These are phyloP conservation scores for Eutolmus rufibarbis DNA, from an alignment of 2,888 invertebrate species.

Conservation along the genomic window DNA sequence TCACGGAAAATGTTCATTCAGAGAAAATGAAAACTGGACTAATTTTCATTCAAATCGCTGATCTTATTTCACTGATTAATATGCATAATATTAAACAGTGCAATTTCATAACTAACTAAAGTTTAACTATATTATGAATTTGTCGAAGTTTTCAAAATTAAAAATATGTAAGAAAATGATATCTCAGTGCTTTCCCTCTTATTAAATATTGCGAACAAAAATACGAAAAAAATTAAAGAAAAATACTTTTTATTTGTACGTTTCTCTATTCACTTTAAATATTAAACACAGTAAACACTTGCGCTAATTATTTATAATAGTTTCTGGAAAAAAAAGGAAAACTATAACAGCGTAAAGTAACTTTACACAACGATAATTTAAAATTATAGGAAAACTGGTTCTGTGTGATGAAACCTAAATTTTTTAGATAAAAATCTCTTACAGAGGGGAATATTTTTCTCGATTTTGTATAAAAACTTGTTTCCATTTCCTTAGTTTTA, in stretches of 20 bases:
- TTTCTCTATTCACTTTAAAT: constrained; percentile 15
- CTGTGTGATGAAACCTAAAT: constrained; percentile 11
- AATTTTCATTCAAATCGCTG: no score
- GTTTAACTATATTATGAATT: no score
- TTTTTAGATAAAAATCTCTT: background rate
- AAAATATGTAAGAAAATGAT: background rate
- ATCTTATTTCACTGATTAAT: no score
- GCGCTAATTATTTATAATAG: background rate
- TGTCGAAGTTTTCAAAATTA: background rate
- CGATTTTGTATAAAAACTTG: background rate
- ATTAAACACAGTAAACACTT: background rate
- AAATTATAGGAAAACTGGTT: constrained; percentile 1
- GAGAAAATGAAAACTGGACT: no score
- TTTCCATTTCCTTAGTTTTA: background rate
- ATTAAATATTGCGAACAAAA: background rate
- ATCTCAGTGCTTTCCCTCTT: background rate
- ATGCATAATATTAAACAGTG: no score
- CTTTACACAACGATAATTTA: background rate
- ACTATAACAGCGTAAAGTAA: background rate
- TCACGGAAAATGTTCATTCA: background rate
- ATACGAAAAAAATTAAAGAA: background rate
- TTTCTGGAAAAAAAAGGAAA: background rate
- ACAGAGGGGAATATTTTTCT: background rate
- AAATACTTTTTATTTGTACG: constrained; percentile 39
- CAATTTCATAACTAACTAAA: no score